These are phyloP conservation scores for Stichodactyla helianthus DNA, from an alignment of 64 coral and sea anemone genomes.

Conservation along the genomic window DNA sequence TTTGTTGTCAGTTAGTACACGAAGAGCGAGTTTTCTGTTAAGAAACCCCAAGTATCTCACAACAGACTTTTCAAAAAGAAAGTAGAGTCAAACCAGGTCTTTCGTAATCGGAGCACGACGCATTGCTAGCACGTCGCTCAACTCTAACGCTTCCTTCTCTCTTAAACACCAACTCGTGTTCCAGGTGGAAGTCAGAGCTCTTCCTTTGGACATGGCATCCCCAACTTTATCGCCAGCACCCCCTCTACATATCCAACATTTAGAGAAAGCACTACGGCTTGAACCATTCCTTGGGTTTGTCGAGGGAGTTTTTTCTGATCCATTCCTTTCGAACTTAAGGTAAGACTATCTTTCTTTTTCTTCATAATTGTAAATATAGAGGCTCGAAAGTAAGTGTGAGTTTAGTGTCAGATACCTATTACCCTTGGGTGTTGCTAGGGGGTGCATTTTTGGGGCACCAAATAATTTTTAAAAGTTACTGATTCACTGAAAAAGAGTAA, in stretches of 20 bases:
- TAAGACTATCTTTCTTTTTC: constrained; percentile 13
- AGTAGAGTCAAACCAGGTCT: constrained; percentile 5
- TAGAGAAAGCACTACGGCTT: constrained; percentile 89
- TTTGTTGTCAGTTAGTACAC: not conserved
- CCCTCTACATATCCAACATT: constrained; percentile 90
- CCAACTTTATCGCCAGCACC: constrained; percentile 69
- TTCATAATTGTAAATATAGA: not conserved
- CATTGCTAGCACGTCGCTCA: not conserved
- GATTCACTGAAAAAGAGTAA: not conserved
- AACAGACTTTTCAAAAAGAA: constrained; percentile 21
- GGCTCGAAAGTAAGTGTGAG: not conserved
- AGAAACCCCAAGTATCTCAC: not conserved
- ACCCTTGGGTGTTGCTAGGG: constrained; percentile 13
- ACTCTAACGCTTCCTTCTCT: not conserved
- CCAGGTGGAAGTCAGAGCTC: not conserved
- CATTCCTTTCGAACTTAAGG: constrained; percentile 70
- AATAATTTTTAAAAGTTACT: not conserved
- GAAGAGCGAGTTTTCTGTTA: not conserved
- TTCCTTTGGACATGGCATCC: constrained; percentile 73
- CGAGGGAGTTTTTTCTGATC: constrained; percentile 82
- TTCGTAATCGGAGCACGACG: not conserved
- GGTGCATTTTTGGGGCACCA: constrained; percentile 3
- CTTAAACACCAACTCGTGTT: not conserved
- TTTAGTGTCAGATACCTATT: not conserved
- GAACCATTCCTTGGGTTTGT: constrained; percentile 84